Percentiles rank a stretch among this genome's conserved stretches.
These are phyloP conservation scores for Chrosomus eos DNA, from an alignment of 2,797 vertebrate genomes.

Conservation along the genomic window DNA sequence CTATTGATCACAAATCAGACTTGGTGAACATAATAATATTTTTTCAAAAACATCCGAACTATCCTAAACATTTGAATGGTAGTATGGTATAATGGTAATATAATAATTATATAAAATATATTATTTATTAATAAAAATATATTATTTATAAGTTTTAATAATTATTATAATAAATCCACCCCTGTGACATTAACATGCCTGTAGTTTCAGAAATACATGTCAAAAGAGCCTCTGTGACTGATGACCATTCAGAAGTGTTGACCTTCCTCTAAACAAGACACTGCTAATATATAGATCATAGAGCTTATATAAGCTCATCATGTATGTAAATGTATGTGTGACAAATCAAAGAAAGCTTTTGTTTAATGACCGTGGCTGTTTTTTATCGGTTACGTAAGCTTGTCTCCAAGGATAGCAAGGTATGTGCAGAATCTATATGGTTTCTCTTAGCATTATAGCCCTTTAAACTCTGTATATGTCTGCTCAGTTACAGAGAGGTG, in stretches of 20 bases:
- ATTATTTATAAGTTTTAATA: not conserved
- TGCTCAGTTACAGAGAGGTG: not conserved
- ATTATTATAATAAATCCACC: not conserved
- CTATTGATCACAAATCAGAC: not conserved
- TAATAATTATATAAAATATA: not conserved
- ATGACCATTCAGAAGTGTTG: not conserved
- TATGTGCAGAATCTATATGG: not conserved
- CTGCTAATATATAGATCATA: not conserved
- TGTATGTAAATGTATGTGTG: not conserved
- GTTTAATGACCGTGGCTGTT: conserved; percentile 9
- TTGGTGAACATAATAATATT: not conserved
- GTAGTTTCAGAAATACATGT: not conserved
- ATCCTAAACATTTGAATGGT: not conserved
- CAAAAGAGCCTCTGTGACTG: not conserved
- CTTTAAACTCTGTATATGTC: not conserved
- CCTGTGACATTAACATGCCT: not conserved
- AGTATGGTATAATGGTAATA: not conserved
- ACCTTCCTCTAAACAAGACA: not conserved
- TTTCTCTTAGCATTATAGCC: not conserved
- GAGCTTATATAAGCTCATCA: not conserved
- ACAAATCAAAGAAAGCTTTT: conserved; percentile 2
- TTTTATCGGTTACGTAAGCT: conserved; percentile 11
- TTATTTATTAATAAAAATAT: not conserved
- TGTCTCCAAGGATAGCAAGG: not conserved
- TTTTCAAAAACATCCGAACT: not conserved